A percentile compares a stretch with the other conserved stretches of the same genome.
These are phyloP conservation scores for Porites lobata DNA, from an alignment of 92 coral and sea anemone genomes.

Conservation along the genomic window DNA sequence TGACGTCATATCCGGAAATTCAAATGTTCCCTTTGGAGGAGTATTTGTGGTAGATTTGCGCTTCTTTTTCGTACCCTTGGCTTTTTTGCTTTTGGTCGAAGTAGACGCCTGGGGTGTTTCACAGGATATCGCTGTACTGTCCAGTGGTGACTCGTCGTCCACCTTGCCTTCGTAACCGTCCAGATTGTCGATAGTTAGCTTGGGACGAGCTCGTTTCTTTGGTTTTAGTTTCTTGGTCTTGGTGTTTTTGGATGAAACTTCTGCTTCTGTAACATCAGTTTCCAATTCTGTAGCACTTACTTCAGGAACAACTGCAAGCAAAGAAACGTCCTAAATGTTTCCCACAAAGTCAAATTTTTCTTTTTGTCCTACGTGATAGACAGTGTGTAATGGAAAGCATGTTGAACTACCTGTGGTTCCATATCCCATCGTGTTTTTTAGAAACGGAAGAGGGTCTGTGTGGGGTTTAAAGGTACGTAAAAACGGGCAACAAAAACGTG, in stretches of 20 bases:
- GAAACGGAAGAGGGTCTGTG: no score
- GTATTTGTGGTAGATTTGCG: constrained; percentile 56
- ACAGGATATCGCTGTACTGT: constrained; percentile 30
- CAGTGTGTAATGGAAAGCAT: no score
- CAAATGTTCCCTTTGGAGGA: constrained; percentile 65
- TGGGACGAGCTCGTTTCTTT: constrained; percentile 74
- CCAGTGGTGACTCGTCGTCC: constrained; percentile 49
- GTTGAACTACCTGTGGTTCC: no score
- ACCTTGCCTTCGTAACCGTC: constrained; percentile 38
- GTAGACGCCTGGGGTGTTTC: constrained; percentile 63
- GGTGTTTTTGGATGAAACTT: constrained; percentile 16
- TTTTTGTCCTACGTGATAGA: neutral
- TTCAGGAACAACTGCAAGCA: constrained; percentile 52
- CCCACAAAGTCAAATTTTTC: neutral
- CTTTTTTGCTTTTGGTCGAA: constrained; percentile 77
- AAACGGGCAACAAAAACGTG: no score
- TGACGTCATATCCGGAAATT: constrained; percentile 62
- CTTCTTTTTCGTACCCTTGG: constrained; percentile 75
- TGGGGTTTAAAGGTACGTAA: no score
- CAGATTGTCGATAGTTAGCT: constrained; percentile 46
- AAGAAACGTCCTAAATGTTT: neutral
- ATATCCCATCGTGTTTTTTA: no score
- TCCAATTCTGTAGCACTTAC: constrained; percentile 39
- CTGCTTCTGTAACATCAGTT: constrained; percentile 20
- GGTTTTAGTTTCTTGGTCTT: constrained; percentile 64